Evolutionary conservation across 1,140 invertebrate species (phyloP), one percentile per base, ranked within the genome.

Genomic region (Drosophila watanabei): DNA sequence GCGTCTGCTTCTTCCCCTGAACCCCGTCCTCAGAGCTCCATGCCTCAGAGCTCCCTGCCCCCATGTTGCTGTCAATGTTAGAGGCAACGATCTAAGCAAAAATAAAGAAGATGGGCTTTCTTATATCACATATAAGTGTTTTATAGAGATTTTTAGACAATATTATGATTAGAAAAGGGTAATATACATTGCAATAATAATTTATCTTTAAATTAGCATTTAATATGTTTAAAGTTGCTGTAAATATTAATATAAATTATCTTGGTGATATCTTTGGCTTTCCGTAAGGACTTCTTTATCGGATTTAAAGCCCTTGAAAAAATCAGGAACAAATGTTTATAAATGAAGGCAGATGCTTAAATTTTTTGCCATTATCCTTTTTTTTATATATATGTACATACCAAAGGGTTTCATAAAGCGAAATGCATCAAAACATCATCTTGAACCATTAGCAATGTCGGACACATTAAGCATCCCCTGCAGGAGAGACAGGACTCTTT

Each of bases 341-440:
- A 83, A 83, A 88, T 82, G 70, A 80, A 60, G 76, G 51, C 85
- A 89, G 84, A 82, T 87, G 83, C 66, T 59, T 24, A 3, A 35
- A 20, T 46, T 49, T 54, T 43, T 57, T 39, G 33, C 35, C 32
- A 57, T 57, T 30, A 66, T 35, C 4, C 14, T 28, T 16, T 24
- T 72, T 35, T 32, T 35, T 71, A n/a, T n/a, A n/a, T 43, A 32
- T 41, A 46, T 30, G 35, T 30, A 30, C 11, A 43, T 13, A 9
- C n/a, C 1, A 5, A 24, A 24, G 43, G 18, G 52, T 20, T n/a
- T 6, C 18, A 10, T 24, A 16, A 57, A 64, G 30, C 24, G 57
- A 41, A 60, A 78, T 54, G 69, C 62, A 71, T 85, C 65, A 84
- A 79, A 88, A 79, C 62, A 88, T 80, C 68, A 80, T 78, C 76